These are phyloP conservation scores for Odontomachus brunneus DNA, from an alignment of 1,140 invertebrate species.

Conservation along the genomic window DNA sequence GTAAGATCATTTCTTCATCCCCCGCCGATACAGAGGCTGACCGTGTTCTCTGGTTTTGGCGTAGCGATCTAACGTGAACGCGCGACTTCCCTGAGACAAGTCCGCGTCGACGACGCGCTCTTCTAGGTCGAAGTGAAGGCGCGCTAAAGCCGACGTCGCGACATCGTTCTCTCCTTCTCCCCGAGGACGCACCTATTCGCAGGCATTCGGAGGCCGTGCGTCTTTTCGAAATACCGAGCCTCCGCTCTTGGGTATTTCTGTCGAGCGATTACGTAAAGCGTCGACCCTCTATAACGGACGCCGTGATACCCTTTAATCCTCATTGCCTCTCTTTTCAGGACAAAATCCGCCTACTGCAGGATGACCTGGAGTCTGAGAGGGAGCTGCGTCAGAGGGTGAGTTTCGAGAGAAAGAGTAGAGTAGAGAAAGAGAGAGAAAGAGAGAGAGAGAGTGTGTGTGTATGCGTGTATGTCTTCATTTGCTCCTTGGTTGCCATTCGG, in stretches of 20 bases:
- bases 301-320: conserved; percentile 64
- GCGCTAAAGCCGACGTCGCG: conserved; percentile 29
- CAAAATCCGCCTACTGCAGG: conserved; percentile 98
- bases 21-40: conserved; percentile 6
- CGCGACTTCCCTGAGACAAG: conserved; percentile 61
- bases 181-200: conserved; percentile 54
- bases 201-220: conserved; percentile 46
- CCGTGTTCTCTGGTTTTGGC: background rate
- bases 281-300: conserved; percentile 59
- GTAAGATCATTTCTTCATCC: conserved; percentile 57
- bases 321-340: conserved; percentile 90
- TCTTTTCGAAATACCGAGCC: conserved; percentile 71
- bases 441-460: conserved; percentile 3
- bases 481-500: background rate
- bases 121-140: background rate
- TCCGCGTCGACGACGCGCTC: conserved; percentile 10
- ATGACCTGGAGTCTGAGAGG: conserved; percentile 98
- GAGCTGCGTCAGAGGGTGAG: conserved; percentile 98
- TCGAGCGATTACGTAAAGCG: conserved; percentile 75
- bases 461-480: too few species aligned
- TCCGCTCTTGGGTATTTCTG: conserved; percentile 71
- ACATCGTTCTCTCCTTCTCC: conserved; percentile 53
- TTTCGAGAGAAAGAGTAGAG: conserved; percentile 72
- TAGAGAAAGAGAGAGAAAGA: too few species aligned
- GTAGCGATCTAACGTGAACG: conserved; percentile 17